Evolutionary conservation across 2,888 invertebrate genomes (phyloP), one percentile per base, ranked within the genome.

Genomic region (Drosophila eohydei): DNA sequence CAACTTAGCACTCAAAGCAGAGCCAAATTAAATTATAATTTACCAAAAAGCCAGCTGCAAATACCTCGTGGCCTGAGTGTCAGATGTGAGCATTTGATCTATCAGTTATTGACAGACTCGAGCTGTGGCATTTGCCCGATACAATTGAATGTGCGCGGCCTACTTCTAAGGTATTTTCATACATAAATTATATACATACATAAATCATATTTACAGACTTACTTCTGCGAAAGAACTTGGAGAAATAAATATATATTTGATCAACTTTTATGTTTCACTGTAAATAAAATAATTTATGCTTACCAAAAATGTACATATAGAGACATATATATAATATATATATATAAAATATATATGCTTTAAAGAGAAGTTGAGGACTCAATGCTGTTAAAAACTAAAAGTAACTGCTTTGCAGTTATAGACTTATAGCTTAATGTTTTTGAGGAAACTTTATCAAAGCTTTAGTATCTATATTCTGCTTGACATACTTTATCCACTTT

Each of bases 21-120:
- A 60, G 41, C 46, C 69, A 43, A 75, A 82, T 75, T 63, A 66
- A 82, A 82, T 84, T 75, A 54, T 60, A 71, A 63, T 82, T 69
- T 44, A 54, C 44, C 58, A 48, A 71, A 72, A 71, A 54, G 56
- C 40, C 57, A 46, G 51, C 64, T 28, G 30, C 50, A 55, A 64
- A 57, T 58, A 12, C 28, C 50, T 52, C 66, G 30, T 57, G 63
- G 46, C 52, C 65, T 52, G 43, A 59, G 30, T 65, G 78, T 51
- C 74, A 56, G 30, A 38, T 26, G 32, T 44, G 34, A 55, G 44
- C 30, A 21, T 16, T 62, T 51, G 50, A 58, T 56, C 51, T 55
- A 77, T 74, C 69, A 71, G 74, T 64, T 63, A 80, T 80, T 70
- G 51, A 77, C 59, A 41, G 34, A 38, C 32, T 34, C 40, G 14